Percentiles rank a stretch among this genome's conserved stretches.
These are phyloP conservation scores for Stenodera caucasica DNA, from an alignment of 2,888 invertebrate genomes.

Conservation along the genomic window DNA sequence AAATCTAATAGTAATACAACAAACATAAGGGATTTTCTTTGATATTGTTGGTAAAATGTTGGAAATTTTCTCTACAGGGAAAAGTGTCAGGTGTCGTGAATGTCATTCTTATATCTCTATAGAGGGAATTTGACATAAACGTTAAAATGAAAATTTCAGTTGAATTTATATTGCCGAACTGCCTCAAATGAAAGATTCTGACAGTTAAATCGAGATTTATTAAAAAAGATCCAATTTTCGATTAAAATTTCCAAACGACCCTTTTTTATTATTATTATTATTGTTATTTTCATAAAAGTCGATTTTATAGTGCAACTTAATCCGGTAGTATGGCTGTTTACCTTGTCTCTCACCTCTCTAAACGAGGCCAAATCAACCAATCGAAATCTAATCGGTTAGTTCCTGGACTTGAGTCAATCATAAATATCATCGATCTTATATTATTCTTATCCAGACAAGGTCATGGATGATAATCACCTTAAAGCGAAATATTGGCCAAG, in stretches of 20 bases:
- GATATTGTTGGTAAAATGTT: not conserved
- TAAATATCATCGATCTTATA: not conserved
- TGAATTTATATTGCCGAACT: not conserved
- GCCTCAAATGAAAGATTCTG: not conserved
- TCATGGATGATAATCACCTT: not conserved
- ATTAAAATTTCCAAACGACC: not conserved
- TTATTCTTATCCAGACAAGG: not conserved
- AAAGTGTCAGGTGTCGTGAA: conserved; percentile 28
- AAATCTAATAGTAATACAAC: conserved; percentile 15
- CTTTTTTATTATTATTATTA: not conserved
- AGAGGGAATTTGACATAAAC: not conserved
- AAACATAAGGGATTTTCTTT: not conserved
- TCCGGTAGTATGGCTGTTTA: conserved; percentile 7
- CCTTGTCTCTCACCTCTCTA: conserved; percentile 12
- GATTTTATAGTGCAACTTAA: not conserved
- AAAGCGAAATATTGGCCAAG: conserved; percentile 2
- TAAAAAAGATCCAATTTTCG: not conserved
- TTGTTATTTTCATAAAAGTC: not conserved
- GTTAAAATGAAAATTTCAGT: conserved; percentile 8
- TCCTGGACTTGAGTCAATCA: conserved; percentile 6
- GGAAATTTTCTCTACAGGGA: not conserved
- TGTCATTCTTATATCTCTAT: conserved; percentile 1
- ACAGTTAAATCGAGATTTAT: conserved; percentile 2
- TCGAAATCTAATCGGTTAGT: conserved; percentile 2
- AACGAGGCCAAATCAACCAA: conserved; percentile 9